Base-by-base conservation (phyloP, 1,140 invertebrate genomes). In the Pseudomyrmex cubaensis region DNA sequence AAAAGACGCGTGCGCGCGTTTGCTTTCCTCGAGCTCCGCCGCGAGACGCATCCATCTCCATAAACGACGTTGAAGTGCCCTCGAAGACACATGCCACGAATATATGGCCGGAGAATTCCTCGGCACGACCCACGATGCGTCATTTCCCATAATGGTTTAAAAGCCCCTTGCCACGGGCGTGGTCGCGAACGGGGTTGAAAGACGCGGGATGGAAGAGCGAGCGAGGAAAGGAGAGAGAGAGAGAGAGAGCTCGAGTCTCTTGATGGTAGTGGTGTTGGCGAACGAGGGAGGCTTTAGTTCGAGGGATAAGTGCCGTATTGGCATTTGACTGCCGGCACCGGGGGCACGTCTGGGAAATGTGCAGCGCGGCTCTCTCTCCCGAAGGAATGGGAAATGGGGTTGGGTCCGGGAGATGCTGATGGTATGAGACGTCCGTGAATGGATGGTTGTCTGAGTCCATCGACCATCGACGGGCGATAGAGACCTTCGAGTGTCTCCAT, bases 101-200 rank as follows among this genome's bases (percentile, higher is more conserved):
- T 84, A 80, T 83, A 87, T 67, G 70, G 83, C 56, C 35, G 67
- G 67, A 86, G 83, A 86, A 89, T 89, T 86, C 77, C 63, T 64
- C 61, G 87, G 86, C 57, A 82, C 63, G 70, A 87, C 67, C 78
- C 83, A 62, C 85, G 87, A 89, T 91, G 84, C 86, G 84, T 90
- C 83, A 87, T 90, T 87, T 83, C 46, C 73, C 69, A 82, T 87
- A 91, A 91, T 86, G 88, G 87, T 91, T 91, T 90, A 91, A 91
- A 91, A 91, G 87, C 87, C 89, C 85, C 76, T 50, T 35, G 35
- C 35, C 35, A 82, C 62, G 67, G 54, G 63, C 48, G 62, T 54
- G 64, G 78, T 50, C 5, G 35, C n/a, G n/a, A 35, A 35, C 35
- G 35, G 35, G 35, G 35, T 35, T 35, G 35, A 35, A 35, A 35